phyloP scores from a whole-genome alignment of 1,140 invertebrate species.

The Eurosta solidaginis region DNA sequence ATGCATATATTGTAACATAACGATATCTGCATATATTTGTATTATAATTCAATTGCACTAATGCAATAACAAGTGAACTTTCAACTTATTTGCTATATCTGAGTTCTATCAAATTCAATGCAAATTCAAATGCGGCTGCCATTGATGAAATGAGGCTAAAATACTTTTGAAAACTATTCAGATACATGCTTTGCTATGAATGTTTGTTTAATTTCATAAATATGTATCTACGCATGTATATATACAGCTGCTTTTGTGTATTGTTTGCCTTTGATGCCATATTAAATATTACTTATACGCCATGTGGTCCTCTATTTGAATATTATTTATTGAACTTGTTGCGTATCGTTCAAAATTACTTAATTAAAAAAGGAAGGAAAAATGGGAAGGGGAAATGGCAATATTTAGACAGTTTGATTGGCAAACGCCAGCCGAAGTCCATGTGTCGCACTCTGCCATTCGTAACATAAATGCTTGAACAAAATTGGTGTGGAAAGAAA shows the following conservation, averaged over 20 bases:
- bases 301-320: not conserved
- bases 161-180: not conserved
- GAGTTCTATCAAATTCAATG: not conserved
- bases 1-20: conserved; percentile 2
- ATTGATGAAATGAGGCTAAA: not conserved
- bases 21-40: not conserved
- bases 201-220: too few species aligned
- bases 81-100: not conserved
- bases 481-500: too few species aligned
- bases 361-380: not conserved
- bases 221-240: not conserved
- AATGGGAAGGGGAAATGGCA: not conserved
- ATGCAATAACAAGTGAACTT: not conserved
- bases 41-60: too few species aligned
- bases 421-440: not conserved
- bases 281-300: conserved; percentile 5
- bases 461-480: too few species aligned
- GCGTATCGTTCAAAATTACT: not conserved
- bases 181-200: not conserved
- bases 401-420: not conserved
- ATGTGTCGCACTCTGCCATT: too few species aligned
- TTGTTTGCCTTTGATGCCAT: not conserved
- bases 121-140: not conserved
- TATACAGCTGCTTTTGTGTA: not conserved
- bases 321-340: conserved; percentile 7